Percentiles rank a stretch among this genome's conserved stretches.
Conservation (phyloP, 2,113 vertebrate species). For the Platycercus adscitus region DNA sequence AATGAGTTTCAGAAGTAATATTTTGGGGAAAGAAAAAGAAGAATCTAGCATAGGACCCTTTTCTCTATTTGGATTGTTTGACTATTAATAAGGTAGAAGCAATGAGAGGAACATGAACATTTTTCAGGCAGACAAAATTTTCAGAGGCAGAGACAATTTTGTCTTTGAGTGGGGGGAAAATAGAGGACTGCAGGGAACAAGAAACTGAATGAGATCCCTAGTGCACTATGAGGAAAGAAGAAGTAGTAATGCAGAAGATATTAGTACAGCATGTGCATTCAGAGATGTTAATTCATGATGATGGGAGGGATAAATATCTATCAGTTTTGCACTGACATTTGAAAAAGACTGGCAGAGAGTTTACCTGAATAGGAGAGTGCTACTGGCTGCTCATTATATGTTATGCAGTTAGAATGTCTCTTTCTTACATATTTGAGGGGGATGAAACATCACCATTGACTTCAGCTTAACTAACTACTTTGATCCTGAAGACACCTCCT, state of each 20-base stretch:
- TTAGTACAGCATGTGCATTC: neutral
- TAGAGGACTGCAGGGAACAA: neutral
- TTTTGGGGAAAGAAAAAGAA: neutral
- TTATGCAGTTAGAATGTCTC: neutral
- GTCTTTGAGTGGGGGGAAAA: neutral
- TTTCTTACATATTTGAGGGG: neutral
- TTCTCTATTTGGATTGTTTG: neutral
- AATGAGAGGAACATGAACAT: neutral
- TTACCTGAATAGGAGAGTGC: neutral
- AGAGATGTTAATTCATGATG: neutral
- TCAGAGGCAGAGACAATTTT: neutral
- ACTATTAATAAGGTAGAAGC: neutral
- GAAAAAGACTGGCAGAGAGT: neutral
- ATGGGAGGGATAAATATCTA: neutral
- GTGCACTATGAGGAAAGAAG: neutral
- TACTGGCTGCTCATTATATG: neutral
- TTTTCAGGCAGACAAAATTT: neutral
- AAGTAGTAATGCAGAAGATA: neutral
- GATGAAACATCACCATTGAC: neutral
- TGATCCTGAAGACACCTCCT: neutral
- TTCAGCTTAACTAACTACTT: neutral
- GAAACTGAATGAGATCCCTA: neutral
- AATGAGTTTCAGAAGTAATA: neutral
- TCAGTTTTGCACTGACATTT: neutral
- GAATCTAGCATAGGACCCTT: neutral